Evolutionary conservation across 2,888 invertebrate genomes (phyloP), one percentile per base, ranked within the genome.

Genomic region (Lithophane ornitopus): DNA sequence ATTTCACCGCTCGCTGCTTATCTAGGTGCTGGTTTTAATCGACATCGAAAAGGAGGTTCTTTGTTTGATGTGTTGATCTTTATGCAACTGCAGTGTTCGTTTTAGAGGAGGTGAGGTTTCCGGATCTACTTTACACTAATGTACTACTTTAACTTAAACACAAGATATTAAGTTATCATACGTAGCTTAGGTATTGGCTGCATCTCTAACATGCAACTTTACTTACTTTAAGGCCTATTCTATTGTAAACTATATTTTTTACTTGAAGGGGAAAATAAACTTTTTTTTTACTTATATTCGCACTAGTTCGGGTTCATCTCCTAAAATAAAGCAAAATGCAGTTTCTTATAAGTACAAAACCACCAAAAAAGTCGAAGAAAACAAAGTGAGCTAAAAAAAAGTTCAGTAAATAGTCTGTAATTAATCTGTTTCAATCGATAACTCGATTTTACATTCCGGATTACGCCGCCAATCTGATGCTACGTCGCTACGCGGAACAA

Each of bases 1-100:
- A 54, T 72, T 54, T 72, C 54, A 56, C 62, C 56, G 26, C n/a
- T 72, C 3, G 22, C 41, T 62, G 41, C 70, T 84, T 70, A 84
- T 68, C 84, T 74, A 49, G 19, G 84, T 70, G 28, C 16, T 49
- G 62, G 62, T 74, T 34, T 73, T 74, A 62, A 61, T 80, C 58
- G 58, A 70, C 68, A 69, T 28, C 46, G 8, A 61, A 85, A 76
- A 62, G 76, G 69, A 68, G 62, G 66, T 70, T 61, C 44, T 12
- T 39, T 26, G 22, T 19, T 16, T 28, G 26, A 26, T 49, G 52
- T 41, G 46, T 19, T 65, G 26, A 65, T 26, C 11, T 59, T 28
- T 46, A 39, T 9, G n/a, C 7, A 41, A 26, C 12, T 62, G 46
- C 26, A 56, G 19, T 78, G 49, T 19, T 49, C 28, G 34, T 11